Conservation (phyloP, 1,140 invertebrate genomes). For the Drosophila watanabei region DNA sequence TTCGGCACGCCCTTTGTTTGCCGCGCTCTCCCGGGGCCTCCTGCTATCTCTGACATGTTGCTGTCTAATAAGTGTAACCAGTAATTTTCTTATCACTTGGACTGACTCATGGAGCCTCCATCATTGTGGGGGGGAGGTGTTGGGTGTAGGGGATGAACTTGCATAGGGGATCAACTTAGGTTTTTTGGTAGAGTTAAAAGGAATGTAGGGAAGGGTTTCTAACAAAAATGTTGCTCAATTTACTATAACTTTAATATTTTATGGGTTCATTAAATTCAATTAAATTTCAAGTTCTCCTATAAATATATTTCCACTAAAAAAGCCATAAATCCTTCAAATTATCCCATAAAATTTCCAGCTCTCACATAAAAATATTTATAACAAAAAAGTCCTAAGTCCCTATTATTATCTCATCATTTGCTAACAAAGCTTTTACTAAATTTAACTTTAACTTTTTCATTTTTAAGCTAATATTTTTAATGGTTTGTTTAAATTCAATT, state of each 20-base stretch:
- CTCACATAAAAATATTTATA: neutral
- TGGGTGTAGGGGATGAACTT: neutral
- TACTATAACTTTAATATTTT: neutral
- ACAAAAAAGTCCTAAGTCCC: too few relatives aligned
- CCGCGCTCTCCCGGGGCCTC: conserved; percentile 25
- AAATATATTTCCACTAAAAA: conserved; percentile 3
- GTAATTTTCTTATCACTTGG: conserved; percentile 78
- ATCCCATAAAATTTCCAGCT: neutral
- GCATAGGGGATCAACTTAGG: neutral
- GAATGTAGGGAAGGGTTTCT: neutral
- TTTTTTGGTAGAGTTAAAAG: neutral
- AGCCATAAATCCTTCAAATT: too few relatives aligned
- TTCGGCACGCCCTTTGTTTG: conserved; percentile 73
- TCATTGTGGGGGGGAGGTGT: too few relatives aligned
- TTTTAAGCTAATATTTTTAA: too few relatives aligned
- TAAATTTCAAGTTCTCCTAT: neutral
- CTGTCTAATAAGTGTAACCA: conserved; percentile 82
- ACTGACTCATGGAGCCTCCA: conserved; percentile 40
- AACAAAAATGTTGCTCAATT: neutral
- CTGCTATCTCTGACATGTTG: conserved; percentile 74
- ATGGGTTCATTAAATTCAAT: neutral
- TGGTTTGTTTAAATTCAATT: too few relatives aligned
- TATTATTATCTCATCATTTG: too few relatives aligned
- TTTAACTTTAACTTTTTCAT: too few relatives aligned
- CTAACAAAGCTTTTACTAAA: too few relatives aligned